Percentiles rank a stretch among this genome's conserved stretches.
Conservation (phyloP, 1,140 invertebrate genomes). For the Alviniconcha marisindica region DNA sequence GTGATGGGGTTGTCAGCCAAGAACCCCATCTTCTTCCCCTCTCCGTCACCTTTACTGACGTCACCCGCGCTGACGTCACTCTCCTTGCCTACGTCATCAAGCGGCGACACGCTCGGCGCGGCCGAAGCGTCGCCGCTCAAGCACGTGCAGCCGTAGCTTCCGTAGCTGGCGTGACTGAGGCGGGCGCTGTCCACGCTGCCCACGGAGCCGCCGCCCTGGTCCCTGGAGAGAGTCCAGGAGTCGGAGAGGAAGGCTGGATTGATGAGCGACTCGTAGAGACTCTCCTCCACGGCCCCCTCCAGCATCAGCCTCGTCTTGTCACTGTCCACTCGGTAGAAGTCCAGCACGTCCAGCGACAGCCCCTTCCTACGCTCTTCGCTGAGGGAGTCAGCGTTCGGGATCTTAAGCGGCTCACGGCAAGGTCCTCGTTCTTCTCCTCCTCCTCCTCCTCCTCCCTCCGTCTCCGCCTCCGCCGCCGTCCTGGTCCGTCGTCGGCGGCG, state of each 20-base stretch:
- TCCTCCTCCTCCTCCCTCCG: no score
- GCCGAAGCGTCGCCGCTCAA: conserved; percentile 8
- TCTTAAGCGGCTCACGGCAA: no score
- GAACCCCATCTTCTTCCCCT: background rate
- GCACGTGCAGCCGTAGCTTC: conserved; percentile 24
- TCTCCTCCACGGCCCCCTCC: background rate
- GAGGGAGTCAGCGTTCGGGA: no score
- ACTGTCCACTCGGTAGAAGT: background rate
- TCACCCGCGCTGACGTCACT: background rate
- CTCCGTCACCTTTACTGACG: background rate
- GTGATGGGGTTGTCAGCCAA: conserved; percentile 26
- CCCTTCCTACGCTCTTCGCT: no score
- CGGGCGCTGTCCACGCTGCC: conserved; percentile 13
- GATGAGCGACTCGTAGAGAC: conserved; percentile 13
- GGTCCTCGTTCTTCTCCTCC: no score
- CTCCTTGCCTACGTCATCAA: background rate
- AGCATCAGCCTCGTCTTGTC: background rate
- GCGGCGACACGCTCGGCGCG: background rate
- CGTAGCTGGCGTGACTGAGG: conserved; percentile 11
- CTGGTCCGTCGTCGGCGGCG: no score
- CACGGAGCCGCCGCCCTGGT: background rate
- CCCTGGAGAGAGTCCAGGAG: background rate
- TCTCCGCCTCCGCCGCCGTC: no score
- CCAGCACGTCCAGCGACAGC: no score
- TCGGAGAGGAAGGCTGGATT: conserved; percentile 14